Evolutionary conservation across 2,113 vertebrate species (phyloP), one percentile per base, ranked within the genome.

Genomic region (Corythaeola cristata): DNA sequence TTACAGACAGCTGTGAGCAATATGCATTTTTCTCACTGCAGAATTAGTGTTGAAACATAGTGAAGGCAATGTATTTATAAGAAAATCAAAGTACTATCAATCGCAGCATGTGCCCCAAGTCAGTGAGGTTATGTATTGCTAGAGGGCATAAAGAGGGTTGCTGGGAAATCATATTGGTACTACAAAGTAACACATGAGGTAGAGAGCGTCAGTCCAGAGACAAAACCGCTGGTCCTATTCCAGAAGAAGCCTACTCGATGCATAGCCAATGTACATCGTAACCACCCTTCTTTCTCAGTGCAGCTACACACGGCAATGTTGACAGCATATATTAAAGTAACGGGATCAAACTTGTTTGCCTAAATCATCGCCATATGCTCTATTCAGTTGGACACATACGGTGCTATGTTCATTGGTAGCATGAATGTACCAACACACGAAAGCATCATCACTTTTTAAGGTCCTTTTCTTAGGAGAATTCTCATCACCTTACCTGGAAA

Each of bases 161-260:
- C 20, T 60, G 49, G 30, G 17, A 83, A 87, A 22, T n/a, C 10
- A 23, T 32, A 71, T 14, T 55, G 16, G 35, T 69, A 30, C 56
- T 59, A 26, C 41, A 60, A 15, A 0, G 0, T 49, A 32, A 37
- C 0, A 0, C 6, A 3, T 19, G 9, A 1, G 0, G 8, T 53
- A 62, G 44, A 44, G 18, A 41, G 35, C 1, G 3, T 4, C 58
- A 56, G n/a, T 12, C 37, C 66, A 63, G 68, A 63, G 55, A 37
- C 22, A 69, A 63, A 92, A 90, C 4, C 41, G 23, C 33, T 55
- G 59, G 41, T 20, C 6, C 21, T 71, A 23, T 37, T 39, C 32
- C n/a, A 71, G 64, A 56, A 88, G 37, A 30, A 60, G 16, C 21
- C 30, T 85, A 52, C 11, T 53, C 24, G 13, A 21, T 37, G 15